Percentiles rank a stretch among this genome's conserved stretches.
Conservation (phyloP, 2,797 vertebrate genomes). For the Thunnus albacares region DNA sequence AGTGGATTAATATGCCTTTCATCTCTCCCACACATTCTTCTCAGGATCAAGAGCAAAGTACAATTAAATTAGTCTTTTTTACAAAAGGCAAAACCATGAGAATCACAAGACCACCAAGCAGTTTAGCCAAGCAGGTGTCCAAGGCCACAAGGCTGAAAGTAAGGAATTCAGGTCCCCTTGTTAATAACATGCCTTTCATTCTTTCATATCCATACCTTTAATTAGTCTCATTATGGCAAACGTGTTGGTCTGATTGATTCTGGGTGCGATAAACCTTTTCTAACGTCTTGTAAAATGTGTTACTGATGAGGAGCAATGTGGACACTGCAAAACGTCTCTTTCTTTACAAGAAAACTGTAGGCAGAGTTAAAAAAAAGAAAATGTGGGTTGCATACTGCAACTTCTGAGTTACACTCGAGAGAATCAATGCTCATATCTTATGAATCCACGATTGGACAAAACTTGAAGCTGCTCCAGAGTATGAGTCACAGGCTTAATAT, state of each 20-base stretch:
- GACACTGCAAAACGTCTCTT: slow-evolving; percentile 27
- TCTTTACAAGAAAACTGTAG: slow-evolving; percentile 38
- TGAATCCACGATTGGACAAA: slow-evolving; percentile 51
- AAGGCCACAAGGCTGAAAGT: slow-evolving; percentile 61
- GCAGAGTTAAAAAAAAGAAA: slow-evolving; percentile 33
- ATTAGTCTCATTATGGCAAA: slow-evolving; percentile 27
- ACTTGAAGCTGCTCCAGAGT: slow-evolving; percentile 29
- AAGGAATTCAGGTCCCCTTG: slow-evolving; percentile 52
- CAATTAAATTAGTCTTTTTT: slow-evolving; percentile 84
- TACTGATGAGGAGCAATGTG: slow-evolving; percentile 26
- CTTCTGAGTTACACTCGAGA: slow-evolving; percentile 39
- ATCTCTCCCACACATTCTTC: slow-evolving; percentile 84
- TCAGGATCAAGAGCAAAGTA: slow-evolving; percentile 85
- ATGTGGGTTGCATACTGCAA: slow-evolving; percentile 40
- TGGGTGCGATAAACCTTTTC: slow-evolving; percentile 12
- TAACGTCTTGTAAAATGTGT: slow-evolving; percentile 16
- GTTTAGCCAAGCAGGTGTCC: slow-evolving; percentile 73
- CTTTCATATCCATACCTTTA: slow-evolving; percentile 53
- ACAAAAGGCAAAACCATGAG: slow-evolving; percentile 79
- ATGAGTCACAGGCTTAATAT: slow-evolving; percentile 50
- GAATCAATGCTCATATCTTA: slow-evolving; percentile 33
- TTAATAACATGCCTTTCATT: slow-evolving; percentile 69
- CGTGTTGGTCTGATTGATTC: slow-evolving; percentile 10
- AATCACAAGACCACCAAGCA: slow-evolving; percentile 83
- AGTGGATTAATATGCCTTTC: slow-evolving; percentile 84